Base-by-base conservation (phyloP, 2,888 invertebrate species). In the Cosmopolites sordidus region DNA sequence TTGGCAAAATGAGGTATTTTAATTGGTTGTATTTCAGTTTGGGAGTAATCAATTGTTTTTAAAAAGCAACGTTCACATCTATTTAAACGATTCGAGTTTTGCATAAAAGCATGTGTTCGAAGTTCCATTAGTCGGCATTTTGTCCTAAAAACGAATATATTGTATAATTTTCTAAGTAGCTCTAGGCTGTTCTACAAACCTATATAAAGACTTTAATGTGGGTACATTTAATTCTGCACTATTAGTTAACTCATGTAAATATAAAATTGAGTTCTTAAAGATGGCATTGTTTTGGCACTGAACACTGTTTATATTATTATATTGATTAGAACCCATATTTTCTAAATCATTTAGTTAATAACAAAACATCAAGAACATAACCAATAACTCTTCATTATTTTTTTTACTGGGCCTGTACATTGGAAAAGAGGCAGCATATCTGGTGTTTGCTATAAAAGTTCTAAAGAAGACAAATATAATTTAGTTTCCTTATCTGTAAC, bases 51-150 rank as follows among this genome's bases (percentile, higher is more conserved):
- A 0, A 41, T 14, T 27, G 61, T 58, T 29, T 58, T 59, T 38
- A 64, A 53, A 43, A 63, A 63, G 51, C 67, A 66, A 22, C 56
- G 57, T 16, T 60, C 58, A 51, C 66, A 66, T 44, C 58, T 56
- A 3, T 49, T 44, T 22, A 53, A 44, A 1, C 40, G 5, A 38
- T 59, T 61, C n/a, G 48, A 48, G 29, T 54, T 43, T 41, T 58
- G 58, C 14, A 51, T 39, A 11, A 60, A 58, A 15, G 62, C 27
- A 38, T 53, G 55, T 30, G 33, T 43, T 15, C 54, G 49, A 40
- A 54, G 48, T 37, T 57, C 54, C 57, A 57, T 51, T 17, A 57
- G 22, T 43, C 48, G 44, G 16, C 49, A 49, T 49, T 55, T 49
- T 50, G 49, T 57, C 60, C 61, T 46, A 57, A 46, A 39, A 22